Evolutionary conservation across 2,888 invertebrate genomes (phyloP).

Genomic region (Allolobophora icterica): DNA sequence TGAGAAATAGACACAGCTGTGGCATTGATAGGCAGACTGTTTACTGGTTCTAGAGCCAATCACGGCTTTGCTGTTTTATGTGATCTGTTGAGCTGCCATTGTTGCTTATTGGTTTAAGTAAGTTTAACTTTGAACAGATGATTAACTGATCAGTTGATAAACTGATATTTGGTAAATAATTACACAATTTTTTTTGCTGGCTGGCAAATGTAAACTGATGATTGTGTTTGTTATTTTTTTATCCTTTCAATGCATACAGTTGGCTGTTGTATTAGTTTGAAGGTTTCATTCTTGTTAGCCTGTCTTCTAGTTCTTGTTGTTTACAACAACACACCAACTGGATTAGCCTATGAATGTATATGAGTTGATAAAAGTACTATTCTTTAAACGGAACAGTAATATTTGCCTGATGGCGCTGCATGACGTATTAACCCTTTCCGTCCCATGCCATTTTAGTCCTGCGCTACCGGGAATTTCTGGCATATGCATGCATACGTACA

Average conservation of each 20-base stretch:
- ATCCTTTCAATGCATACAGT: too few relatives aligned
- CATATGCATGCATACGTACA: too few relatives aligned
- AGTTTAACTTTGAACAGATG: not conserved
- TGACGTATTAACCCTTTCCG: too few relatives aligned
- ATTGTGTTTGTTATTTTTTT: too few relatives aligned
- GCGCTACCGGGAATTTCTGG: too few relatives aligned
- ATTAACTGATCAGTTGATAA: not conserved
- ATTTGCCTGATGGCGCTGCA: not conserved
- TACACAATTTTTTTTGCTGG: not conserved
- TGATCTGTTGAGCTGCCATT: not conserved
- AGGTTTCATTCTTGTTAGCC: too few relatives aligned
- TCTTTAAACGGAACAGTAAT: not conserved
- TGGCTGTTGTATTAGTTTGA: too few relatives aligned
- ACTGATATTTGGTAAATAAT: not conserved
- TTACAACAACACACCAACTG: too few relatives aligned
- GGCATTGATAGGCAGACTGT: not conserved
- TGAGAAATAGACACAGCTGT: conserved; percentile 25
- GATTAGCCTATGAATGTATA: too few relatives aligned
- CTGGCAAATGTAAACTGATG: not conserved
- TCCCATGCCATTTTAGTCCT: too few relatives aligned
- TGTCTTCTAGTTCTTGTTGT: too few relatives aligned
- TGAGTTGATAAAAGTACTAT: not conserved
- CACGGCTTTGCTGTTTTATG: not conserved
- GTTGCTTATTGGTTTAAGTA: not conserved
- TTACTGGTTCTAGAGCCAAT: not conserved